phyloP scores from a whole-genome alignment of 2,888 invertebrate genomes.

The Eurytoma adleriae region DNA sequence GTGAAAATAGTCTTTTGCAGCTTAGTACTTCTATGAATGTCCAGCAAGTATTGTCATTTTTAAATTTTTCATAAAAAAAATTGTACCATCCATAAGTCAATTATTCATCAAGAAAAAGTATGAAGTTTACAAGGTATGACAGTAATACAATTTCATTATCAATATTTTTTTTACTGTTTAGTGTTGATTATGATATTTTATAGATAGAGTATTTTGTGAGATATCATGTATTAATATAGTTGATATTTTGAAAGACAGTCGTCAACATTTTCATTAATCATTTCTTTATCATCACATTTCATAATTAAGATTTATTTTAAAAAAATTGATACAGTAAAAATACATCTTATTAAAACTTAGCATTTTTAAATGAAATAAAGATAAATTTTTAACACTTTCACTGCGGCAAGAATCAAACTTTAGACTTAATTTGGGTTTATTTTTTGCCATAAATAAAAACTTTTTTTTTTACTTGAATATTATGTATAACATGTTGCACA shows the following conservation, averaged over 20 bases:
- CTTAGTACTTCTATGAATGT: constrained; percentile 46
- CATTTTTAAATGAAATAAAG: too few relatives aligned
- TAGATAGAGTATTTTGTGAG: constrained; percentile 35
- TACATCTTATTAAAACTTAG: too few relatives aligned
- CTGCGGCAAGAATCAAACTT: too few relatives aligned
- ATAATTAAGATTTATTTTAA: neutral
- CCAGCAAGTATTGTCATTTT: constrained; percentile 38
- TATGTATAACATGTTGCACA: too few relatives aligned
- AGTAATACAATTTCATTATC: constrained; percentile 36
- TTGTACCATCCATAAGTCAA: constrained; percentile 31
- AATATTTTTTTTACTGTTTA: constrained; percentile 15
- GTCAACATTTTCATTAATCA: constrained; percentile 15
- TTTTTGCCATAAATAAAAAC: too few relatives aligned
- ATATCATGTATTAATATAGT: constrained; percentile 23
- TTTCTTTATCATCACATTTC: constrained; percentile 1
- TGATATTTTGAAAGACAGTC: constrained; percentile 33
- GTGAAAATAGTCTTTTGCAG: constrained; percentile 43
- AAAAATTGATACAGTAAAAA: too few relatives aligned
- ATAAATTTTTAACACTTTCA: too few relatives aligned
- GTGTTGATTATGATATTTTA: constrained; percentile 13
- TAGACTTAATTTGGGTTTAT: too few relatives aligned
- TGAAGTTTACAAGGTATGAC: constrained; percentile 55
- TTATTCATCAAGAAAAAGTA: constrained; percentile 45
- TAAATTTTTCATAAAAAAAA: constrained; percentile 24
- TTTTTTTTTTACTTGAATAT: too few relatives aligned